Conservation (phyloP, 2,888 invertebrate species). For the Eumerus sabulonum region DNA sequence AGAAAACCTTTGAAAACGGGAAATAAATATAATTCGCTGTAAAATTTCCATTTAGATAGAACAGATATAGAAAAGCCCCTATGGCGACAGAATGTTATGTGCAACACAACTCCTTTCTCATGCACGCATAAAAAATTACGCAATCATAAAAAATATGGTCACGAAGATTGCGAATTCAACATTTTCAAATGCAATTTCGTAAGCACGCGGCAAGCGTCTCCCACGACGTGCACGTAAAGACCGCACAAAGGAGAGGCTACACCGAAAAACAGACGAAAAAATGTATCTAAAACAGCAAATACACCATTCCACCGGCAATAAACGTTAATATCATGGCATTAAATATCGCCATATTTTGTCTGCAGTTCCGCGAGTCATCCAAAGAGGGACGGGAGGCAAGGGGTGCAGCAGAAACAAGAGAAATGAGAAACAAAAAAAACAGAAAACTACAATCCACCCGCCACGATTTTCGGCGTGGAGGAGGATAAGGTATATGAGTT, state of each 20-base stretch:
- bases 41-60: no score
- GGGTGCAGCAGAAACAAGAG: slow-evolving; percentile 6
- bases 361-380: slow-evolving; percentile 27
- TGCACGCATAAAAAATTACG: no score
- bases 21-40: no score
- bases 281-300: slow-evolving; percentile 21
- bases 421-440: slow-evolving; percentile 15
- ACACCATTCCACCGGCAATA: slow-evolving; percentile 48
- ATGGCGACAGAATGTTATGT: no score
- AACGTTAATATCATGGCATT: slow-evolving; percentile 65
- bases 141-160: slow-evolving; percentile 13
- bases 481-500: slow-evolving; percentile 15
- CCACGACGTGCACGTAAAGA: slow-evolving; percentile 10
- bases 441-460: slow-evolving; percentile 27
- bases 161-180: slow-evolving; percentile 41
- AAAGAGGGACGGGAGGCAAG: slow-evolving; percentile 15
- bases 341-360: slow-evolving; percentile 57
- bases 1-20: no score
- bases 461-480: not conserved
- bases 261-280: slow-evolving; percentile 4
- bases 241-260: not conserved
- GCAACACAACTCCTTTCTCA: no score
- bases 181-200: slow-evolving; percentile 42
- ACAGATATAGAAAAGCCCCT: no score
- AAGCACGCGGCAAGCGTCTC: slow-evolving; percentile 11